Evolutionary conservation across 2,888 invertebrate species (phyloP).

Genomic region (Phoenoteleia sp.): DNA sequence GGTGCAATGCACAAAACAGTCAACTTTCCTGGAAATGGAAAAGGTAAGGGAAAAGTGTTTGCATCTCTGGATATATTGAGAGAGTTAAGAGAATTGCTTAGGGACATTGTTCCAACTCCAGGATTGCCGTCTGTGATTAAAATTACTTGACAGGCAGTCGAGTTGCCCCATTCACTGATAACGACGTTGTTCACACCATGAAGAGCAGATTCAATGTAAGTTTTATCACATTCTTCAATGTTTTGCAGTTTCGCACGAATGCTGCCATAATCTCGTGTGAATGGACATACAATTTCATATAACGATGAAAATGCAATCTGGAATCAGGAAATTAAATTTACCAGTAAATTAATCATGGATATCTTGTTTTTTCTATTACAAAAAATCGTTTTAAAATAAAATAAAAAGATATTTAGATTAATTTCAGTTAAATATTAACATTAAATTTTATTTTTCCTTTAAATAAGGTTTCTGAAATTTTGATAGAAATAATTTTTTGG

Average conservation of each 20-base stretch:
- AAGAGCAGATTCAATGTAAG: constrained; percentile 93
- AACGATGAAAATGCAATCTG: constrained; percentile 87
- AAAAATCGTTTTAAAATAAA: neutral
- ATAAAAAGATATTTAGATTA: too few species aligned
- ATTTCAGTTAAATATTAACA: too few species aligned
- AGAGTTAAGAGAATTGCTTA: constrained; percentile 88
- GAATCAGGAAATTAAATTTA: too few species aligned
- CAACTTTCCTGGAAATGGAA: constrained; percentile 93
- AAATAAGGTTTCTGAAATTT: too few species aligned
- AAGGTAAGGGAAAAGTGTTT: constrained; percentile 91
- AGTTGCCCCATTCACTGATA: constrained; percentile 96
- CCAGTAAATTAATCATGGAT: too few species aligned
- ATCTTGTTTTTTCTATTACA: neutral
- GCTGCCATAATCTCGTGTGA: constrained; percentile 95
- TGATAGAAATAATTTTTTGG: too few species aligned
- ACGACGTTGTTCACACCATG: constrained; percentile 93
- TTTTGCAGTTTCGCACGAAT: constrained; percentile 92
- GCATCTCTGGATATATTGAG: constrained; percentile 86
- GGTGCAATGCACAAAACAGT: constrained; percentile 91
- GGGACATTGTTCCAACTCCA: constrained; percentile 90
- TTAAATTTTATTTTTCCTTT: too few species aligned
- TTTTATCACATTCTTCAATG: constrained; percentile 95
- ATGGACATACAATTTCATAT: constrained; percentile 91
- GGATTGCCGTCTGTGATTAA: constrained; percentile 93
- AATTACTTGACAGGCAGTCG: constrained; percentile 94